Evolutionary conservation across 2,113 vertebrate genomes (phyloP).

Genomic region (Arizona elegans): DNA sequence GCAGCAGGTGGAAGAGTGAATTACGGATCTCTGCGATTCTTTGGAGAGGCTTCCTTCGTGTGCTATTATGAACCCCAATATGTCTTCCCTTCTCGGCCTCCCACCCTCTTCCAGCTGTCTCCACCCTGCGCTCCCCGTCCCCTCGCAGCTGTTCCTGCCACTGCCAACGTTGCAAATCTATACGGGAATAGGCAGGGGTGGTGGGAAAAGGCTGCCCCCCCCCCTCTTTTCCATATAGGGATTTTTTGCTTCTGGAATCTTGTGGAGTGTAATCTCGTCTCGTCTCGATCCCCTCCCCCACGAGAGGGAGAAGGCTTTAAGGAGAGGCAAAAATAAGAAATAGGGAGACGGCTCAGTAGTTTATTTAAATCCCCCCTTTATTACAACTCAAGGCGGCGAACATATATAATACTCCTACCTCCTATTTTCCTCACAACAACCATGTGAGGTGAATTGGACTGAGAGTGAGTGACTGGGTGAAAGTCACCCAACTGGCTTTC

Average conservation of each 20-base stretch:
- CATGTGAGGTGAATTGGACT: too few relatives aligned
- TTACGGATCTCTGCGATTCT: not conserved
- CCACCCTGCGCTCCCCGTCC: slow-evolving; percentile 9
- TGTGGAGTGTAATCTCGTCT: not conserved
- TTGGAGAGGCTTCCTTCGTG: not conserved
- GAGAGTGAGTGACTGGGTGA: too few relatives aligned
- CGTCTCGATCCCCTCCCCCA: too few relatives aligned
- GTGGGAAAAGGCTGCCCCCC: not conserved
- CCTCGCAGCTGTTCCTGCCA: slow-evolving; percentile 15
- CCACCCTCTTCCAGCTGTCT: slow-evolving; percentile 15
- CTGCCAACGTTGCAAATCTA: slow-evolving; percentile 4
- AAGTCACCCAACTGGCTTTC: too few relatives aligned
- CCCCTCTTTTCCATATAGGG: not conserved
- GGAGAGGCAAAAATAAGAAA: too few relatives aligned
- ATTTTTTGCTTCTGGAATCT: not conserved
- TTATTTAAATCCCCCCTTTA: too few relatives aligned
- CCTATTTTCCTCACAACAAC: too few relatives aligned
- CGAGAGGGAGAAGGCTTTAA: too few relatives aligned
- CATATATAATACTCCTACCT: too few relatives aligned
- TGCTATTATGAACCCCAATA: slow-evolving; percentile 7
- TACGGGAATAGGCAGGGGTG: not conserved
- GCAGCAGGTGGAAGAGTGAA: not conserved
- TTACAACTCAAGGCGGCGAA: too few relatives aligned
- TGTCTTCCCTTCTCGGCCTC: slow-evolving; percentile 5
- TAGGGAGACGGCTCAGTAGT: too few relatives aligned